These are phyloP conservation scores for Callopanchax toddi DNA, from an alignment of 2,113 vertebrate species.

Conservation along the genomic window DNA sequence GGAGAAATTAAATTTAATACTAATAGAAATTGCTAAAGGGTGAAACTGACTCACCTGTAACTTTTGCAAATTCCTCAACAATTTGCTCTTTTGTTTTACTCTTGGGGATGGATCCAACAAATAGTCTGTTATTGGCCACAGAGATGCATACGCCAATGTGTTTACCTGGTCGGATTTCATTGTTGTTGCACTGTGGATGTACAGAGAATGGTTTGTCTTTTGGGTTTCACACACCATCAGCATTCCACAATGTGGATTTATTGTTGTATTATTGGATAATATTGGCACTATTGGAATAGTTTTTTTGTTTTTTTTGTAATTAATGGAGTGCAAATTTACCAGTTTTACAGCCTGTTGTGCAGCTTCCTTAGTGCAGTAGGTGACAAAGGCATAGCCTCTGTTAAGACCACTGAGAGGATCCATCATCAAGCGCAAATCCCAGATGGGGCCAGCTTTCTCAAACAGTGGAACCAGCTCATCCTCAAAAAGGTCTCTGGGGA, in stretches of 20 bases:
- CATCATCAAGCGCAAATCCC: conserved; percentile 99
- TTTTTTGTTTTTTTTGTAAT: background rate
- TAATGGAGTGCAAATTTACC: conserved; percentile 78
- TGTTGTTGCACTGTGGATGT: conserved; percentile 94
- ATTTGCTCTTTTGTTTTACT: conserved; percentile 99
- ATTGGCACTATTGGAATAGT: too few species aligned
- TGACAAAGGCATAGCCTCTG: conserved; percentile 99
- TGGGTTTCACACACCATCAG: too few species aligned
- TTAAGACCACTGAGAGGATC: conserved; percentile 98
- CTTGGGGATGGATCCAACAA: conserved; percentile 99
- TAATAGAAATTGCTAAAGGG: background rate
- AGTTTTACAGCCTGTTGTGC: conserved; percentile 98
- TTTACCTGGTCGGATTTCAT: conserved; percentile 98
- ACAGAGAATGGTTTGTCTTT: conserved; percentile 4
- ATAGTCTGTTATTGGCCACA: conserved; percentile 99
- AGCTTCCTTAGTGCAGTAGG: conserved; percentile 99
- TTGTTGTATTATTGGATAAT: too few species aligned
- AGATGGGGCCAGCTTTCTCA: conserved; percentile 98
- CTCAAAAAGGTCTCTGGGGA: conserved; percentile 98
- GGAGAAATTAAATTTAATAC: background rate
- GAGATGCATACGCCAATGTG: conserved; percentile 99
- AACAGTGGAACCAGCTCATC: conserved; percentile 98
- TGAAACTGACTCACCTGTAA: conserved; percentile 87
- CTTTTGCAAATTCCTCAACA: conserved; percentile 99
- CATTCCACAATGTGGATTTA: too few species aligned